Percentiles rank a stretch among this genome's conserved stretches.
Conservation (phyloP, 2,797 vertebrate genomes). For the Carapus acus region DNA sequence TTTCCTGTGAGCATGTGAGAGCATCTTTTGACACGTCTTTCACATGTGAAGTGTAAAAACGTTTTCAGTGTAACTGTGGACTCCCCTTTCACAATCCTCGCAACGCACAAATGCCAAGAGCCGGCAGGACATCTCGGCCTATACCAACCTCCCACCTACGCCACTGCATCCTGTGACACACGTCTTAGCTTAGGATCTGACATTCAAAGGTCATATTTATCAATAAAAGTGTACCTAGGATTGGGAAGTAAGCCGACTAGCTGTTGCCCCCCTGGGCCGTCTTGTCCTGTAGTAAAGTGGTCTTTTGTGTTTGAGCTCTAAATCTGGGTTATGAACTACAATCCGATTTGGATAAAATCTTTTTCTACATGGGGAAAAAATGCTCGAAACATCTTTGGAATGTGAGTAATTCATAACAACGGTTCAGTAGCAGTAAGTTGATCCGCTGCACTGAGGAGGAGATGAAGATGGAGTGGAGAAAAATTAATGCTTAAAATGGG, state of each 20-base stretch:
- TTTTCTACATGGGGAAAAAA: constrained; percentile 27
- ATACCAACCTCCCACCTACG: too few species aligned
- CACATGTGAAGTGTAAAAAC: too few species aligned
- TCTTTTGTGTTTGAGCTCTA: constrained; percentile 29
- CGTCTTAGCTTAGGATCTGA: too few species aligned
- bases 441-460: constrained; percentile 16
- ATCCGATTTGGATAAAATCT: constrained; percentile 29
- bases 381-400: constrained; percentile 33
- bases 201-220: constrained; percentile 25
- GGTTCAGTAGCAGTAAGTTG: constrained; percentile 10
- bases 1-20: too few species aligned
- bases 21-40: too few species aligned
- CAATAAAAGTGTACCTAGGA: too few species aligned
- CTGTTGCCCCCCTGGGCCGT: not conserved
- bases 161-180: too few species aligned
- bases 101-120: too few species aligned
- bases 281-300: constrained; percentile 12
- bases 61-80: too few species aligned
- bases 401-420: constrained; percentile 43
- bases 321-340: constrained; percentile 22
- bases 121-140: too few species aligned
- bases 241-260: too few species aligned
- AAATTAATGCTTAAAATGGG: not conserved
- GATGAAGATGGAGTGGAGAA: not conserved
- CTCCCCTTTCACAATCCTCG: too few species aligned